Evolutionary conservation across 1,140 invertebrate species (phyloP).

Genomic region (Drosophila saltans): DNA sequence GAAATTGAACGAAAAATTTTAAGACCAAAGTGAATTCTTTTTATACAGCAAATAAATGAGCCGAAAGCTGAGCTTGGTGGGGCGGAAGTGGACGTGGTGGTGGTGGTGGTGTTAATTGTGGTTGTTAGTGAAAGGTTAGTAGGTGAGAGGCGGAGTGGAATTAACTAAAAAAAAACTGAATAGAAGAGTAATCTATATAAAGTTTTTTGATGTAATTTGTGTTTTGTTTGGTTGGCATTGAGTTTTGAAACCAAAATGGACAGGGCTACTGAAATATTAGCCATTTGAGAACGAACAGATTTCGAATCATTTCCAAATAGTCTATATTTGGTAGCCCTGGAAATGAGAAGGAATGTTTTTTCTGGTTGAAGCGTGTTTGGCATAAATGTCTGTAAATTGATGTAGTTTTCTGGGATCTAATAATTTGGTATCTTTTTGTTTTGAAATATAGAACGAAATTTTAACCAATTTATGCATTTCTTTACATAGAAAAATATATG

Average conservation of each 20-base stretch:
- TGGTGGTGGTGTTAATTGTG: conserved; percentile 40
- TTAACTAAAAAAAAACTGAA: conserved; percentile 21
- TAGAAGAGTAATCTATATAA: conserved; percentile 30
- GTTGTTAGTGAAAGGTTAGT: conserved; percentile 36
- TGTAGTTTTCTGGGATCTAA: conserved; percentile 19
- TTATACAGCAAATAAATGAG: conserved; percentile 79
- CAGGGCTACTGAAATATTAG: conserved; percentile 14
- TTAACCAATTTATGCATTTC: conserved; percentile 68
- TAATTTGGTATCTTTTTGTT: conserved; percentile 37
- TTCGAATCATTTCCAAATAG: neutral
- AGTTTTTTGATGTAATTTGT: conserved; percentile 26
- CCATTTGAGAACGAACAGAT: neutral
- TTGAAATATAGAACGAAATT: conserved; percentile 83
- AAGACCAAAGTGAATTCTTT: conserved; percentile 40
- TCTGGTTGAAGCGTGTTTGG: conserved; percentile 58
- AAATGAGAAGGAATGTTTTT: conserved; percentile 6
- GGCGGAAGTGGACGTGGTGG: conserved; percentile 13
- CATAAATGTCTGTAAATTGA: conserved; percentile 28
- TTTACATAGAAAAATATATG: conserved; percentile 62
- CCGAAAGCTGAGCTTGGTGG: conserved; percentile 55
- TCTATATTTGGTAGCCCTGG: neutral
- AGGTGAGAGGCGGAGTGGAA: conserved; percentile 31
- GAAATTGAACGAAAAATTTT: conserved; percentile 34
- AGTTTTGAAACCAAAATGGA: conserved; percentile 39
- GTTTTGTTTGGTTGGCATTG: conserved; percentile 56